These are phyloP conservation scores for Oryzias javanicus DNA, from an alignment of 2,113 vertebrate species.

Conservation along the genomic window DNA sequence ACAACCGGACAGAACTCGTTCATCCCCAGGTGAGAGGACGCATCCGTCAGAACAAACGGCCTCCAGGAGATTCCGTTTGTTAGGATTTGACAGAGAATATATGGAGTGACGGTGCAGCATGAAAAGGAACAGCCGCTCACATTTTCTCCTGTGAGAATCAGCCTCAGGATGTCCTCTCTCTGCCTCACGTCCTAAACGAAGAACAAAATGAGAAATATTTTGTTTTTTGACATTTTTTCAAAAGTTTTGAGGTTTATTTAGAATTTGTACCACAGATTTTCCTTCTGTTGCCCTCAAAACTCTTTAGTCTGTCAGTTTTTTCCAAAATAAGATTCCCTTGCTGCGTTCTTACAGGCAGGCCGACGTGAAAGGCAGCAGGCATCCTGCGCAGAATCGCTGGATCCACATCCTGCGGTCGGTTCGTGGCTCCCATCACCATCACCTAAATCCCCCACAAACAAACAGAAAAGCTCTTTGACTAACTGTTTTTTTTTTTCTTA, in stretches of 20 bases:
- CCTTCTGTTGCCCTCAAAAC: no score
- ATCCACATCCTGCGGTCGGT: slow-evolving; percentile 81
- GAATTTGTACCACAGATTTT: no score
- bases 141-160: slow-evolving; percentile 79
- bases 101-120: slow-evolving; percentile 10
- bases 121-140: slow-evolving; percentile 58
- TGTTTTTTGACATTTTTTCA: neutral
- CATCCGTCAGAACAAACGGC: slow-evolving; percentile 1
- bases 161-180: slow-evolving; percentile 78
- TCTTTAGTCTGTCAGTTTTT: neutral
- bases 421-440: slow-evolving; percentile 83
- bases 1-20: neutral
- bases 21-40: neutral
- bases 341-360: slow-evolving; percentile 72
- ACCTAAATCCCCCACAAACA: slow-evolving; percentile 56
- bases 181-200: slow-evolving; percentile 70
- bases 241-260: neutral
- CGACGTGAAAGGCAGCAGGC: slow-evolving; percentile 77
- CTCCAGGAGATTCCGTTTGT: slow-evolving; percentile 2
- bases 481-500: neutral
- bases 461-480: neutral
- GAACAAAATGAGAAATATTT: neutral
- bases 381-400: slow-evolving; percentile 80
- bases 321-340: neutral
- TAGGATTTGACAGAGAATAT: slow-evolving; percentile 14